Conservation (phyloP, 2,888 invertebrate species). For the Harpagoxenus sublaevis region DNA sequence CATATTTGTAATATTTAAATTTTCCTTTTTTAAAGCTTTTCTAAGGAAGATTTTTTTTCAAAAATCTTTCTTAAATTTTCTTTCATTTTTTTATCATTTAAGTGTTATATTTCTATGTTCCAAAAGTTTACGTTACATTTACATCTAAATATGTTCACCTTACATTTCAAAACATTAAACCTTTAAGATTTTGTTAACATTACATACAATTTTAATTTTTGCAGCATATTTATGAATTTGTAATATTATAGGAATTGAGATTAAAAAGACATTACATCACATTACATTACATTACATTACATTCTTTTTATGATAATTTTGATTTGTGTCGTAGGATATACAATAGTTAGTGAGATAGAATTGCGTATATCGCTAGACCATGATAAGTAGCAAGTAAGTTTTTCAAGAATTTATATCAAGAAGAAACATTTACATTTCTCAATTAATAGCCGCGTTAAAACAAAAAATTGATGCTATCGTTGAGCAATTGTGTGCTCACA, state of each 20-base stretch:
- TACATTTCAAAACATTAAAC: background rate
- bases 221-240: background rate
- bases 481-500: background rate
- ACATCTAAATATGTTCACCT: background rate
- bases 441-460: background rate
- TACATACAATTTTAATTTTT: background rate
- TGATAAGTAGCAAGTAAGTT: constrained; percentile 17
- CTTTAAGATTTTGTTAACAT: background rate
- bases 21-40: background rate
- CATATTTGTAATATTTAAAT: background rate
- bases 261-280: background rate
- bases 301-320: background rate
- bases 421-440: constrained; percentile 24
- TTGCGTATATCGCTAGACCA: constrained; percentile 4
- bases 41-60: background rate
- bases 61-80: background rate
- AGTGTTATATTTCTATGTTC: background rate
- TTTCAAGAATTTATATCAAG: constrained; percentile 34
- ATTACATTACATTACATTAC: too few relatives aligned
- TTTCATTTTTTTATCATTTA: background rate
- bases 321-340: background rate
- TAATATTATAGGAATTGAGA: background rate
- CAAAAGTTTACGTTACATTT: background rate
- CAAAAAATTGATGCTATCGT: background rate
- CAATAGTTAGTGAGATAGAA: constrained; percentile 5